phyloP scores from a whole-genome alignment of 2,888 invertebrate species.

The Drosophila melanosoma region DNA sequence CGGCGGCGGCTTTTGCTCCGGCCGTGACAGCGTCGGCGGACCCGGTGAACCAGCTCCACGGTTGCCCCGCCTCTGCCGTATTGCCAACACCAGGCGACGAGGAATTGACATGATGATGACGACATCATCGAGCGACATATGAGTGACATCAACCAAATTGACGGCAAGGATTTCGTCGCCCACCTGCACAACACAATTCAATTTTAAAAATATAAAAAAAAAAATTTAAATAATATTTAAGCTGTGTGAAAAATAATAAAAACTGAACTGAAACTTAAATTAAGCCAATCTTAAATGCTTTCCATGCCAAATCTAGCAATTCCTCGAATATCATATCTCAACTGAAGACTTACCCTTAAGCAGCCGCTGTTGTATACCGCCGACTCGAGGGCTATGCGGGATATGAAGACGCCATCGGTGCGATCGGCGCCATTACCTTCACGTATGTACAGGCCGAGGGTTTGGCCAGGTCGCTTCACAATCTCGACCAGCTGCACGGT shows the following conservation, averaged over 20 bases:
- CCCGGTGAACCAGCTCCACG: constrained; percentile 85
- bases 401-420: constrained; percentile 98
- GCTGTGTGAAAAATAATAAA: constrained; percentile 24
- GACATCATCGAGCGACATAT: constrained; percentile 99
- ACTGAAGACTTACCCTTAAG: constrained; percentile 88
- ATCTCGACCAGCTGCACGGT: constrained; percentile 97
- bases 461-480: constrained; percentile 99
- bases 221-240: constrained; percentile 83
- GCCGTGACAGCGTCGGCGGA: constrained; percentile 86
- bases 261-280: neutral
- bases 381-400: constrained; percentile 96
- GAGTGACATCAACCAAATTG: constrained; percentile 98
- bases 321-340: neutral
- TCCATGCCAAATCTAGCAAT: neutral
- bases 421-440: constrained; percentile 99
- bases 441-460: constrained; percentile 97
- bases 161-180: constrained; percentile 99
- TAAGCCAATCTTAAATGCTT: neutral
- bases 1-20: constrained; percentile 94
- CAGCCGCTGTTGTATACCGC: constrained; percentile 99
- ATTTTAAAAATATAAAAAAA: constrained; percentile 86
- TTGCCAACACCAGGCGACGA: constrained; percentile 96
- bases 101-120: constrained; percentile 99
- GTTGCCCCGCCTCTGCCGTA: constrained; percentile 92
- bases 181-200: constrained; percentile 86